These are phyloP conservation scores for Pavo muticus DNA, from an alignment of 2,113 vertebrate genomes.

Conservation along the genomic window DNA sequence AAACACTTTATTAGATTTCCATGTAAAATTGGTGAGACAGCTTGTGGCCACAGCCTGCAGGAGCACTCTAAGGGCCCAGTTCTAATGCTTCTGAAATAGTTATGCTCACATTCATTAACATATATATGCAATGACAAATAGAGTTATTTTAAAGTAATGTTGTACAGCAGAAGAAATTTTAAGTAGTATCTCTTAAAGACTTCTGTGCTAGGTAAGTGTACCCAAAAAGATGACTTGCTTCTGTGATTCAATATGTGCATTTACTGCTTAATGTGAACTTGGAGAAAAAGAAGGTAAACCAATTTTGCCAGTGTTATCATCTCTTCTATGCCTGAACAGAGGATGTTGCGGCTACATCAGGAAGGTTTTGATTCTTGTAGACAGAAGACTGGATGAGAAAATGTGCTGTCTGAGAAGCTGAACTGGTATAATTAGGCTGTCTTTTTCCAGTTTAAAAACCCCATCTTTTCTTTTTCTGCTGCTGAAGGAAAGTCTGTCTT, in stretches of 20 bases:
- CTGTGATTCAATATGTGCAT: not conserved
- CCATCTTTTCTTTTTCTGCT: fast-evolving
- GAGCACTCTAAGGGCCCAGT: not conserved
- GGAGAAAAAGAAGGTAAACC: not conserved
- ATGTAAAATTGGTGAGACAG: not conserved
- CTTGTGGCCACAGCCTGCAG: not conserved
- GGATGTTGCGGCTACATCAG: not conserved
- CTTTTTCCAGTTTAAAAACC: not conserved
- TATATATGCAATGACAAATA: not conserved
- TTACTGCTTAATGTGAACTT: not conserved
- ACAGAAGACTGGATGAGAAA: not conserved
- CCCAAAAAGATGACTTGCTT: not conserved
- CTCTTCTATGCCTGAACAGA: not conserved
- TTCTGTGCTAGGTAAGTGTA: not conserved
- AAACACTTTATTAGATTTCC: not conserved
- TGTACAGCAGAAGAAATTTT: not conserved
- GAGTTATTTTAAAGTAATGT: not conserved
- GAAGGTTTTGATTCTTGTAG: not conserved
- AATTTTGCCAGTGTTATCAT: not conserved
- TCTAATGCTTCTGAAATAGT: not conserved
- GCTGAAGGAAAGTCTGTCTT: no score
- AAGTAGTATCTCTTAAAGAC: not conserved
- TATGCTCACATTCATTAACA: not conserved
- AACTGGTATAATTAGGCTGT: not conserved
- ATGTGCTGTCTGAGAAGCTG: not conserved